phyloP scores from a whole-genome alignment of 2,113 vertebrate species.

The Castor canadensis region DNA sequence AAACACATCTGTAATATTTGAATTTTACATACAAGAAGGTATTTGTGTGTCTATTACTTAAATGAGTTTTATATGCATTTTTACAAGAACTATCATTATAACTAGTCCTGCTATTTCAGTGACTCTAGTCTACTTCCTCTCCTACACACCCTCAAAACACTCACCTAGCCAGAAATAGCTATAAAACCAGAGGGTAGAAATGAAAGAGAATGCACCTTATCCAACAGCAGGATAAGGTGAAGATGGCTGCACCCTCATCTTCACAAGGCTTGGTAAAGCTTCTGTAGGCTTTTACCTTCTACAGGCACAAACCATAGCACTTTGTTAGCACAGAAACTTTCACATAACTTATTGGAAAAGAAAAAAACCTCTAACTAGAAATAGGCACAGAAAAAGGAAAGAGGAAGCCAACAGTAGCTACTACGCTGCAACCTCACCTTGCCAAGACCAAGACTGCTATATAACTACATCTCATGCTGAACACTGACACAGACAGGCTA shows the following conservation, averaged over 20 bases:
- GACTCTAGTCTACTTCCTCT: not conserved
- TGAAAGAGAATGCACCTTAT: not conserved
- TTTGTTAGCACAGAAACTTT: not conserved
- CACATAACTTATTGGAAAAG: not conserved
- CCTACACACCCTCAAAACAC: not conserved
- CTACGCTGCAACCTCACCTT: not conserved
- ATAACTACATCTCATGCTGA: not conserved
- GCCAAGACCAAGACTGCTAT: not conserved
- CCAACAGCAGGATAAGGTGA: not conserved
- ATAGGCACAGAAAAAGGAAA: not conserved
- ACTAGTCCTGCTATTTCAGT: not conserved
- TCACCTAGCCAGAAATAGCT: not conserved
- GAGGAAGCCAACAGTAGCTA: not conserved
- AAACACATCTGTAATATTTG: not conserved
- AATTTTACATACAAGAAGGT: not conserved
- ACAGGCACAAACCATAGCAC: not conserved
- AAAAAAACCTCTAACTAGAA: not conserved
- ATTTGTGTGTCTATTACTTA: not conserved
- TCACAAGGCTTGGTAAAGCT: not conserved
- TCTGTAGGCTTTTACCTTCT: not conserved
- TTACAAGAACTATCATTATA: not conserved
- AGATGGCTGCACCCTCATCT: not conserved
- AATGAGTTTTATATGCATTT: slow-evolving; percentile 7
- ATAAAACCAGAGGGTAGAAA: not conserved
- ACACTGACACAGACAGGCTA: not conserved